A percentile compares a stretch with the other conserved stretches of the same genome.
Evolutionary conservation across 2,113 vertebrate genomes (phyloP).

Genomic region (Corvus hawaiiensis): DNA sequence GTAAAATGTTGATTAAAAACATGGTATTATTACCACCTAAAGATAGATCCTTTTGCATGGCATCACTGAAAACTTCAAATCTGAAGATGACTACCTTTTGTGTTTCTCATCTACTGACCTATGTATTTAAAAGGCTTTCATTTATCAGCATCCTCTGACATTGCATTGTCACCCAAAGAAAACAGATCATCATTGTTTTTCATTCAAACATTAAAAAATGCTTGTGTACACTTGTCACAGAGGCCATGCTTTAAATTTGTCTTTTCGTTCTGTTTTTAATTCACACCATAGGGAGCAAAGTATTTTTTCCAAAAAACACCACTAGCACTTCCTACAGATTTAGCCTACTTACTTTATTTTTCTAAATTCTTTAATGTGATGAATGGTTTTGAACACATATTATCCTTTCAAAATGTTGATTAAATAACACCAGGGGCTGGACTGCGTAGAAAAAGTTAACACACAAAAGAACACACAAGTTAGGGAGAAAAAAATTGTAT

Average conservation of each 20-base stretch:
- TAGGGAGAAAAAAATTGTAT: not conserved
- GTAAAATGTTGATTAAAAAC: not conserved
- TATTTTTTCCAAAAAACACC: not conserved
- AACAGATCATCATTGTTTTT: not conserved
- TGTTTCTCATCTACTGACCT: not conserved
- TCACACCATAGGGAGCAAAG: not conserved
- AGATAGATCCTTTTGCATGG: not conserved
- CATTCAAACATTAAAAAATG: not conserved
- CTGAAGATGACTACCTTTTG: not conserved
- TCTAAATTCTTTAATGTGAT: not conserved
- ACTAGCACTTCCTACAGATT: not conserved
- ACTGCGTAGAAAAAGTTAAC: not conserved
- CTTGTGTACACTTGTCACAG: not conserved
- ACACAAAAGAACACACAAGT: not conserved
- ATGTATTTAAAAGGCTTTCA: not conserved
- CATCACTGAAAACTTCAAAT: not conserved
- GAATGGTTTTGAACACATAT: not conserved
- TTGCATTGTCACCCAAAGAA: not conserved
- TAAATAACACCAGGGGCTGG: not conserved
- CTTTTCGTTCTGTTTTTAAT: not conserved
- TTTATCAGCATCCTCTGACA: not conserved
- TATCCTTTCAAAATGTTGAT: not conserved
- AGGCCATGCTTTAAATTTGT: not conserved
- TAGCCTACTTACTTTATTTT: not conserved
- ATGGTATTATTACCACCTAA: not conserved